A percentile compares a stretch with the other conserved stretches of the same genome.
Evolutionary conservation across 2,888 invertebrate genomes (phyloP).

Genomic region (Brenthis hecate): DNA sequence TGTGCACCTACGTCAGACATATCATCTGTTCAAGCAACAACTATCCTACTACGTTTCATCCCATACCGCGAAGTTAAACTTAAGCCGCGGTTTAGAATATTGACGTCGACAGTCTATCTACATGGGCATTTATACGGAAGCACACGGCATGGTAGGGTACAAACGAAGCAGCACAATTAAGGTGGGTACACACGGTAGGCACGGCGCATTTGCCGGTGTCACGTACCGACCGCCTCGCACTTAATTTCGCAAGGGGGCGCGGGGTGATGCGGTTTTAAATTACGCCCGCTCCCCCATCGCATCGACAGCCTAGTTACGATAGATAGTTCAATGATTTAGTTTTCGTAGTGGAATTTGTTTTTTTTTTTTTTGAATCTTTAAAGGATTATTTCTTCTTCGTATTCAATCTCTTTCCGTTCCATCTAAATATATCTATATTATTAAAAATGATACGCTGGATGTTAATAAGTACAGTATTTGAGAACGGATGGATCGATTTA

Average conservation of each 20-base stretch:
- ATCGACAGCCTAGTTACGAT: slow-evolving; percentile 50
- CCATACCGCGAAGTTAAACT: not conserved
- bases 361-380: slow-evolving; percentile 7
- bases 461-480: too few species aligned
- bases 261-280: slow-evolving; percentile 74
- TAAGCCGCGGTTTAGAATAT: slow-evolving; percentile 30
- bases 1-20: not conserved
- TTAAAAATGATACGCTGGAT: too few species aligned
- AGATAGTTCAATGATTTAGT: slow-evolving; percentile 47
- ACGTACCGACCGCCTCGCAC: slow-evolving; percentile 75
- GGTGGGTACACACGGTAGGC: slow-evolving; percentile 70
- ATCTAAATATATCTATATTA: too few species aligned
- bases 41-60: too few species aligned
- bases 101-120: slow-evolving; percentile 26
- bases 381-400: slow-evolving; percentile 14
- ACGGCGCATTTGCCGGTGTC: slow-evolving; percentile 78
- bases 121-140: slow-evolving; percentile 32
- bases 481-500: too few species aligned
- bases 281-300: slow-evolving; percentile 64
- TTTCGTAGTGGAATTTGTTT: slow-evolving; percentile 27
- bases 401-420: not conserved
- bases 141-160: slow-evolving; percentile 46
- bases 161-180: slow-evolving; percentile 77
- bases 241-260: slow-evolving; percentile 70
- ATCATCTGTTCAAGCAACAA: not conserved